Base-by-base conservation (phyloP, 92 coral and sea anemone species). In the Siderastrea siderea region DNA sequence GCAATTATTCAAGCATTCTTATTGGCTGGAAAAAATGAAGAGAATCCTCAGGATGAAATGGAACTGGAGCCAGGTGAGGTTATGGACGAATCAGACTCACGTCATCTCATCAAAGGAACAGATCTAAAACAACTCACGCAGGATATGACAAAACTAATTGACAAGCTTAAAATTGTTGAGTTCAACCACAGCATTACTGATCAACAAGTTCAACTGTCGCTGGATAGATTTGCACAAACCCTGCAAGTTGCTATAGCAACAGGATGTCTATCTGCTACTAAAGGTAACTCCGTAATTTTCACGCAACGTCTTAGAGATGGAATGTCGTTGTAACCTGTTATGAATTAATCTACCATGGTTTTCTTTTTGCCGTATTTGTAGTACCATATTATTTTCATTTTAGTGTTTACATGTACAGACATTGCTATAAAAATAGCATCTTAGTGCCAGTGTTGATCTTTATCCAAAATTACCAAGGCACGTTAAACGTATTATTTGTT, bases 51-150 rank as follows among this genome's bases (percentile, higher is more conserved):
- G 52, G 96, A 91, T 48, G 98, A 97, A 60, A 93, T 97, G 95
- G 99, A 97, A 75, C 87, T 97, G 75, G 99, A 97, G 52, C 99
- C 99, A 1, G 99, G 99, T 52, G 99, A 97, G 61, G 99, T 97
- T 3, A 95, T 94, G 94, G 99, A 97, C 44, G 99, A 95, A 46
- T 87, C 94, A 6, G 96, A 92, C 26, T 86, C 71, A 46, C 83
- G 91, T 44, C 89, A 93, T 81, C 78, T 95, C 47, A 77, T 95
- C n/a, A 94, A 89, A 59, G 94, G 95, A 46, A 71, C 85, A 47
- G 98, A 95, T 52, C 91, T 95, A 44, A 91, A 86, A 65, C 77
- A 77, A 61, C 80, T 95, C 61, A 82, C 93, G 1, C 71, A 71
- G 2, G 83, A 81, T 63, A 89, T 95, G 84, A 64, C 66, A 50